These are phyloP conservation scores for Homalodisca vitripennis DNA, from an alignment of 1,140 invertebrate genomes.

Conservation along the genomic window DNA sequence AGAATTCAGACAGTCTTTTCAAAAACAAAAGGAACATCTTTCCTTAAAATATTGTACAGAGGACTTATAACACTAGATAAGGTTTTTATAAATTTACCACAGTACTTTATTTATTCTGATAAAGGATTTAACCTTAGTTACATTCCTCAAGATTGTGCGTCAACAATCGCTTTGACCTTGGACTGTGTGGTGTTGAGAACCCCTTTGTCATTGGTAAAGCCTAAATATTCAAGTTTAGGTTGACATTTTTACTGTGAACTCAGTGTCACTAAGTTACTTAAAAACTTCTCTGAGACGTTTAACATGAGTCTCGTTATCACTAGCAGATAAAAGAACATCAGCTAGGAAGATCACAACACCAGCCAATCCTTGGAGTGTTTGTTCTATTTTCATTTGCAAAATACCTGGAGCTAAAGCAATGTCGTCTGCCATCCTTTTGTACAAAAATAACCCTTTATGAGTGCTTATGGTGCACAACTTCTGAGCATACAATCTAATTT, in stretches of 20 bases:
- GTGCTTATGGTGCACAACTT: constrained; percentile 22
- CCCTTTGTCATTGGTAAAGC: constrained; percentile 41
- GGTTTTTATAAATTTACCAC: too few species aligned
- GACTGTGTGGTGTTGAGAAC: constrained; percentile 42
- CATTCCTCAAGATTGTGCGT: constrained; percentile 31
- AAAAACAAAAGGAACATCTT: constrained; percentile 19
- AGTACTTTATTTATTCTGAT: too few species aligned
- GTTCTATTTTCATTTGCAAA: constrained; percentile 37
- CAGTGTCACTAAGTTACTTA: constrained; percentile 29
- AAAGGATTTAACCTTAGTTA: too few species aligned
- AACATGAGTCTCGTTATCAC: constrained; percentile 24
- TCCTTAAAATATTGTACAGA: constrained; percentile 10
- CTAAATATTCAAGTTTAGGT: constrained; percentile 40
- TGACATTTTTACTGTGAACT: constrained; percentile 31
- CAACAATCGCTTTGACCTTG: constrained; percentile 42
- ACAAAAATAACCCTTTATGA: constrained; percentile 20
- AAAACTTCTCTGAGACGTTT: constrained; percentile 30
- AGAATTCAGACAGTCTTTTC: not conserved
- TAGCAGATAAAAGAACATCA: constrained; percentile 36
- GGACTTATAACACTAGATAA: too few species aligned
- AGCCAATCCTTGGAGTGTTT: constrained; percentile 31
- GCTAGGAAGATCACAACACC: constrained; percentile 35
- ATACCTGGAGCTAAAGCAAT: not conserved
- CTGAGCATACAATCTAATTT: constrained; percentile 20
- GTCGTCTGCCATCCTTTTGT: constrained; percentile 10